Evolutionary conservation across 2,797 vertebrate genomes (phyloP).

Genomic region (Silurus lanzhouensis): DNA sequence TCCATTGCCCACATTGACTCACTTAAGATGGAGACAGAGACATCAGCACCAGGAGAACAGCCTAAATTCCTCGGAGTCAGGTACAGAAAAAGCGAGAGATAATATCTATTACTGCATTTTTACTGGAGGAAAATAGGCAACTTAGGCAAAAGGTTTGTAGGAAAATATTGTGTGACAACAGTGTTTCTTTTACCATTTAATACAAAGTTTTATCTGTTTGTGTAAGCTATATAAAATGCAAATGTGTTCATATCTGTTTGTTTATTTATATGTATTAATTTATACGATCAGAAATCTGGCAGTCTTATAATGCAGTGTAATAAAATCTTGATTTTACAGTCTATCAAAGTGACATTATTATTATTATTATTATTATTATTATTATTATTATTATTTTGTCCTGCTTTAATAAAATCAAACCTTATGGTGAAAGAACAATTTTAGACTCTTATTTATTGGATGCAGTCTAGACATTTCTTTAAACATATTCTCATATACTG

Average conservation of each 20-base stretch:
- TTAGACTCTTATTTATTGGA: neutral
- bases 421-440: neutral
- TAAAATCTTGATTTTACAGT: neutral
- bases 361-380: too few species aligned
- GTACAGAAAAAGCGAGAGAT: slow-evolving; percentile 63
- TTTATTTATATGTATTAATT: neutral
- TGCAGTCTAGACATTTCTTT: neutral
- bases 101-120: neutral
- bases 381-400: too few species aligned
- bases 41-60: slow-evolving; percentile 93
- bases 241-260: neutral
- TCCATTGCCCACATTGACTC: slow-evolving; percentile 98
- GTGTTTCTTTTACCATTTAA: neutral
- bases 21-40: slow-evolving; percentile 98
- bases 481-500: neutral
- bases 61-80: slow-evolving; percentile 97
- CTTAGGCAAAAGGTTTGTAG: neutral
- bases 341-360: neutral
- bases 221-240: neutral
- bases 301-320: neutral
- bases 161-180: neutral
- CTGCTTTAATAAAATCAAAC: neutral
- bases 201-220: neutral
- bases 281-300: neutral
- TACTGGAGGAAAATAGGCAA: neutral